These are phyloP conservation scores for Philhelius pedissequus DNA, from an alignment of 2,888 invertebrate genomes.

Conservation along the genomic window DNA sequence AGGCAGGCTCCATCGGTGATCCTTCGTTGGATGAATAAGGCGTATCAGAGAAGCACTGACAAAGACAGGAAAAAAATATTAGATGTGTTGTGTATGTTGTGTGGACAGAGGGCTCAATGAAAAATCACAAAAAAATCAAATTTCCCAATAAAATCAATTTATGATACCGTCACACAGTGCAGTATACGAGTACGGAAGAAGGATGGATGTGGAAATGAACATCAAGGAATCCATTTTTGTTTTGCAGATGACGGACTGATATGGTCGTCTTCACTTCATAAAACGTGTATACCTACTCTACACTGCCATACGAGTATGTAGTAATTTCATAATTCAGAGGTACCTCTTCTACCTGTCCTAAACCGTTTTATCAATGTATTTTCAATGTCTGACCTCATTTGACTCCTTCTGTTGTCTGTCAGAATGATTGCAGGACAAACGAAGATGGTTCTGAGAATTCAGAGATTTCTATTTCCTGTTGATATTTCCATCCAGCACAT, in stretches of 20 bases:
- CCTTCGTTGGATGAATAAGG: conserved; percentile 35
- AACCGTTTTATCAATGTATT: not conserved
- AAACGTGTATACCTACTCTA: too few relatives aligned
- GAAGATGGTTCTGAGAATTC: conserved; percentile 16
- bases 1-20: conserved; percentile 41
- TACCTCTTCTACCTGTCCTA: not conserved
- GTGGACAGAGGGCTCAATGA: conserved; percentile 15
- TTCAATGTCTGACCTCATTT: conserved; percentile 53
- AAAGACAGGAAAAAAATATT: conserved; percentile 36
- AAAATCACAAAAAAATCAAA: conserved; percentile 43
- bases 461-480: conserved; percentile 55
- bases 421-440: conserved; percentile 24
- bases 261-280: not conserved
- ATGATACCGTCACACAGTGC: conserved; percentile 1
- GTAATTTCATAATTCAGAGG: not conserved
- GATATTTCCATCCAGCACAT: conserved; percentile 23
- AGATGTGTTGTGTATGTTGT: conserved; percentile 38
- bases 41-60: conserved; percentile 25
- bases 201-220: not conserved
- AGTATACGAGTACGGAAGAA: not conserved
- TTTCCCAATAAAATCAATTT: conserved; percentile 57
- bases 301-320: too few relatives aligned
- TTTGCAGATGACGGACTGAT: conserved; percentile 20
- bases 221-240: not conserved
- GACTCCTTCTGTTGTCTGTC: conserved; percentile 58